Evolutionary conservation across 2,888 invertebrate species (phyloP).

Genomic region (Hylaea fasciaria): DNA sequence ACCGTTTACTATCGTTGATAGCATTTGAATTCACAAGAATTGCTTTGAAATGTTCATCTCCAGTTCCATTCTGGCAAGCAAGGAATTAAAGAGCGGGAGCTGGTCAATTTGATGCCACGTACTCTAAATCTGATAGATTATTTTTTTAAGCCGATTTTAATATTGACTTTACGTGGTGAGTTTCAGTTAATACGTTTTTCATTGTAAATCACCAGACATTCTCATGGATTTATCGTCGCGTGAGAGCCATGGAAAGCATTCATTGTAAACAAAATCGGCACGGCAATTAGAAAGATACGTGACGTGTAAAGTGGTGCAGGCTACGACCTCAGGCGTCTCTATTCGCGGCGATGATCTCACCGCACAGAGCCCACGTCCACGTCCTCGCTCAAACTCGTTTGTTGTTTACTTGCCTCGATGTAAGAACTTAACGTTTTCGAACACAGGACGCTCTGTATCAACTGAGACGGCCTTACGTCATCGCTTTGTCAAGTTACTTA

Average conservation of each 20-base stretch:
- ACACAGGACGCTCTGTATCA: conserved; percentile 69
- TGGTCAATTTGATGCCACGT: conserved; percentile 11
- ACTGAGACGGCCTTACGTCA: conserved; percentile 70
- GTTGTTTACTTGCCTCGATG: conserved; percentile 77
- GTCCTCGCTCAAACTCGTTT: conserved; percentile 82
- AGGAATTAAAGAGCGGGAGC: conserved; percentile 23
- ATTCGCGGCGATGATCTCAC: conserved; percentile 82
- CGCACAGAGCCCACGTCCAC: conserved; percentile 76
- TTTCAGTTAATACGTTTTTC: conserved; percentile 38
- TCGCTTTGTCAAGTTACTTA: conserved; percentile 48
- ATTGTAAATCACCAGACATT: conserved; percentile 48
- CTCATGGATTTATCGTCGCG: conserved; percentile 53
- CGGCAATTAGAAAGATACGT: conserved; percentile 77
- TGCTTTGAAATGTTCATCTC: conserved; percentile 17
- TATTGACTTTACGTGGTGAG: conserved; percentile 30
- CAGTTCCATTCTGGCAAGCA: conserved; percentile 23
- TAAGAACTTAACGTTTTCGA: conserved; percentile 72
- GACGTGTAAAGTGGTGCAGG: conserved; percentile 75
- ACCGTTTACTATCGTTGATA: conserved; percentile 22
- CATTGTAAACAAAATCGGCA: conserved; percentile 71
- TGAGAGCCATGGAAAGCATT: conserved; percentile 60
- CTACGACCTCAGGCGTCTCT: conserved; percentile 74
- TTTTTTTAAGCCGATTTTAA: no score
- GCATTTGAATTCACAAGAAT: conserved; percentile 22
- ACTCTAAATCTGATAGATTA: background rate